Conservation (phyloP, 1,140 invertebrate species). For the Drosophila novamexicana region DNA sequence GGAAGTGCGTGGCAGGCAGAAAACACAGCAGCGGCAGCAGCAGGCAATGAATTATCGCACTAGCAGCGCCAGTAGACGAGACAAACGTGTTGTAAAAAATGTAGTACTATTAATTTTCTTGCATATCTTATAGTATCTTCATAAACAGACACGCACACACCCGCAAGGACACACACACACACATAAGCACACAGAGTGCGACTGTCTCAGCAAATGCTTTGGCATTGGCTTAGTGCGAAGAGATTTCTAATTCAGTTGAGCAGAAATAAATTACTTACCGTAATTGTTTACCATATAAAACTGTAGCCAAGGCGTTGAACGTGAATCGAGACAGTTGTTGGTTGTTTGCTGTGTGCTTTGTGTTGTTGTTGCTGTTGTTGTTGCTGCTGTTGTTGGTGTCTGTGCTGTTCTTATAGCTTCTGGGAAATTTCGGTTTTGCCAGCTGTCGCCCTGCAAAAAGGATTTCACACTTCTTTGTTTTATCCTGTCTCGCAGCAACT, state of each 20-base stretch:
- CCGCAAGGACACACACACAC: slow-evolving; percentile 1
- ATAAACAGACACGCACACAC: slow-evolving; percentile 69
- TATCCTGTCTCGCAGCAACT: neutral
- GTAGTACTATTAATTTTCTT: slow-evolving; percentile 81
- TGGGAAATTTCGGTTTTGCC: slow-evolving; percentile 39
- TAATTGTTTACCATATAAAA: slow-evolving; percentile 82
- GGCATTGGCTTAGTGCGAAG: slow-evolving; percentile 78
- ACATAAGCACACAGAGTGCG: neutral
- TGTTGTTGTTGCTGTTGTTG: slow-evolving; percentile 10
- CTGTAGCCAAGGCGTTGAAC: slow-evolving; percentile 65
- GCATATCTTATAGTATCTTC: slow-evolving; percentile 82
- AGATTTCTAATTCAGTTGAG: slow-evolving; percentile 83
- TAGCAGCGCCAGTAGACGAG: slow-evolving; percentile 71
- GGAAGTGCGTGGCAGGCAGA: slow-evolving; percentile 72
- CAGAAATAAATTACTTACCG: slow-evolving; percentile 83
- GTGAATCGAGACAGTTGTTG: slow-evolving; percentile 49
- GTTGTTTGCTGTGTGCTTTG: slow-evolving; percentile 4
- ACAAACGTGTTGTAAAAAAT: slow-evolving; percentile 83
- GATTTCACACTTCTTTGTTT: slow-evolving; percentile 13
- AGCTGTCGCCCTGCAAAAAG: slow-evolving; percentile 36
- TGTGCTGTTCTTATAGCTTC: slow-evolving; percentile 32
- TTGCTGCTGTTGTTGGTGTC: slow-evolving; percentile 13
- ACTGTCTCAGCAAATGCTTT: slow-evolving; percentile 34
- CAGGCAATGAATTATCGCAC: slow-evolving; percentile 81
- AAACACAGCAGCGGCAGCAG: slow-evolving; percentile 17